A percentile compares a stretch with the other conserved stretches of the same genome.
These are phyloP conservation scores for Eretmochelys imbricata DNA, from an alignment of 2,113 vertebrate genomes.

Conservation along the genomic window DNA sequence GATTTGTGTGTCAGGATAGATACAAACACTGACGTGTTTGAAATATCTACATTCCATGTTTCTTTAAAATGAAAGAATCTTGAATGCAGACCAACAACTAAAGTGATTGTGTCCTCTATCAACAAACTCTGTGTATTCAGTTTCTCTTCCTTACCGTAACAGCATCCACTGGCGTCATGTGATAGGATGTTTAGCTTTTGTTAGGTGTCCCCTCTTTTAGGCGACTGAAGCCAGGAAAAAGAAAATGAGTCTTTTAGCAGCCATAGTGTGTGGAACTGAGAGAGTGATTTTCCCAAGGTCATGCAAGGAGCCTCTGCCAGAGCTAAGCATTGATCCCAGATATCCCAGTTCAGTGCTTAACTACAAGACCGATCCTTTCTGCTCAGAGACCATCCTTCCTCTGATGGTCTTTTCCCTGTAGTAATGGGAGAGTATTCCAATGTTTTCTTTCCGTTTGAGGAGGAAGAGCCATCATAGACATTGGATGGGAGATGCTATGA, in stretches of 20 bases:
- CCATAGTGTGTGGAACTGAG: neutral
- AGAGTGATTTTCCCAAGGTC: neutral
- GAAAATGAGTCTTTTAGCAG: neutral
- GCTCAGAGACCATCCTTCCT: neutral
- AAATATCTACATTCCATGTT: neutral
- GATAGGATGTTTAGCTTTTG: neutral
- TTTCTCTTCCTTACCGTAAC: neutral
- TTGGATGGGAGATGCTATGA: constrained; percentile 8
- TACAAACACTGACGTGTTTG: neutral
- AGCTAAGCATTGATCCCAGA: neutral
- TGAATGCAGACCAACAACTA: neutral
- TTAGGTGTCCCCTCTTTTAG: neutral
- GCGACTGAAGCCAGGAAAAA: neutral
- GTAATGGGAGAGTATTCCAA: constrained; percentile 16
- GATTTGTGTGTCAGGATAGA: neutral
- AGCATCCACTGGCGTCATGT: neutral
- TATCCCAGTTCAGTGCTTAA: neutral
- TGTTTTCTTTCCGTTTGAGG: constrained; percentile 48
- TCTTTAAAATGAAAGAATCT: neutral
- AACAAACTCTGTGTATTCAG: neutral
- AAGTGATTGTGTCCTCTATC: neutral
- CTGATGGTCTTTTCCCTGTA: neutral
- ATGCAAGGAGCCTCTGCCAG: neutral
- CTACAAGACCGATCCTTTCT: neutral
- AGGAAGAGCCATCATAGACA: constrained; percentile 36